Percentiles rank a stretch among this genome's conserved stretches.
Evolutionary conservation across 2,888 invertebrate species (phyloP).

Genomic region (Patella depressa): DNA sequence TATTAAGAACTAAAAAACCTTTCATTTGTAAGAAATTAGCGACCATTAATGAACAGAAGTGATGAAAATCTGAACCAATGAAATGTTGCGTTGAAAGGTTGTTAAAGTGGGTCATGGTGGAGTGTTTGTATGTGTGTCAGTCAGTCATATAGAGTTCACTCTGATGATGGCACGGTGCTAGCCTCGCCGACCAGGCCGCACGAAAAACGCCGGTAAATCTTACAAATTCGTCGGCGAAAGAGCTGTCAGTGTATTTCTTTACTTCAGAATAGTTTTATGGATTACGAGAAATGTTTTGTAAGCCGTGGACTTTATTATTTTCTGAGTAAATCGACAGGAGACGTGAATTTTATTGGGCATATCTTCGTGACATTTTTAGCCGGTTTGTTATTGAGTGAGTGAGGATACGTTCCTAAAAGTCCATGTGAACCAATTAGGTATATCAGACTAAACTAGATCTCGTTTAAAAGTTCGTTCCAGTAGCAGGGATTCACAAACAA

Average conservation of each 20-base stretch:
- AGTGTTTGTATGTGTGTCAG: slow-evolving; percentile 55
- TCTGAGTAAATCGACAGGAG: too few relatives aligned
- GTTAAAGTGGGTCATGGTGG: slow-evolving; percentile 42
- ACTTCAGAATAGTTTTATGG: background rate
- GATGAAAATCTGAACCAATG: slow-evolving; percentile 33
- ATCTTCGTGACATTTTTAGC: too few relatives aligned
- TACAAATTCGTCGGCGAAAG: slow-evolving; percentile 1
- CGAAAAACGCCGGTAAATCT: background rate
- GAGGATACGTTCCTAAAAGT: too few relatives aligned
- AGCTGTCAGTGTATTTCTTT: background rate
- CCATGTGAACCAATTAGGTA: too few relatives aligned
- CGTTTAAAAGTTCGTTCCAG: too few relatives aligned
- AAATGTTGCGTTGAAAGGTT: slow-evolving; percentile 30
- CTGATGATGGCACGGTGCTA: slow-evolving; percentile 35
- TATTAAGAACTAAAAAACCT: too few relatives aligned
- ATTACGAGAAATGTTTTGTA: background rate
- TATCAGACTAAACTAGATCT: too few relatives aligned
- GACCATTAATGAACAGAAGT: slow-evolving; percentile 6
- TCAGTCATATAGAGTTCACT: slow-evolving; percentile 56
- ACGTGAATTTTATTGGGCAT: too few relatives aligned
- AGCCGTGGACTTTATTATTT: too few relatives aligned
- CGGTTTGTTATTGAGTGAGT: too few relatives aligned
- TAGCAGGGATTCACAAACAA: too few relatives aligned
- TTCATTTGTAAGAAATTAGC: too few relatives aligned
- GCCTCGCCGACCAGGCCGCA: slow-evolving; percentile 19